A percentile compares a stretch with the other conserved stretches of the same genome.
These are phyloP conservation scores for Bathynomus jamesi DNA, from an alignment of 1,140 invertebrate genomes.

Conservation along the genomic window DNA sequence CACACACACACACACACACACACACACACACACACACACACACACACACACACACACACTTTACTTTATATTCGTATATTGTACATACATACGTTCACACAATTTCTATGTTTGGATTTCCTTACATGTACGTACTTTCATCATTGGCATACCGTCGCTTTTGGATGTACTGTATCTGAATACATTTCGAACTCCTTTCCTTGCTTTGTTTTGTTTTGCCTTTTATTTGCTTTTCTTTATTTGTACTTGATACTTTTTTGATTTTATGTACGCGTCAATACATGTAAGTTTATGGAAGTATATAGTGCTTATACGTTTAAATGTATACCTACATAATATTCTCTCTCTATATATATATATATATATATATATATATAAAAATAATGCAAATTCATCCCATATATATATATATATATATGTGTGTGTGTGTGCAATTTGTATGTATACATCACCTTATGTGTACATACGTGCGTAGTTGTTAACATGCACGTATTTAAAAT, in stretches of 20 bases:
- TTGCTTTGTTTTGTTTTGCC: too few relatives aligned
- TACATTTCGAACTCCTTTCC: too few relatives aligned
- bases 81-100: neutral
- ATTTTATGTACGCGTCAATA: neutral
- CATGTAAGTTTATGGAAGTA: neutral
- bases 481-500: too few relatives aligned
- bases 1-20: neutral
- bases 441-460: too few relatives aligned
- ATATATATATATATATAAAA: slow-evolving; percentile 7
- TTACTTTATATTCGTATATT: neutral
- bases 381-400: too few relatives aligned
- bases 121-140: too few relatives aligned
- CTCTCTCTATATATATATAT: slow-evolving; percentile 9
- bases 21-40: neutral
- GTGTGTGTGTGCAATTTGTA: neutral
- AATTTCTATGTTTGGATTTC: too few relatives aligned
- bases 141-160: too few relatives aligned
- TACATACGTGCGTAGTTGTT: too few relatives aligned
- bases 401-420: slow-evolving; percentile 3
- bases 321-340: neutral
- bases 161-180: too few relatives aligned
- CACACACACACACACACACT: slow-evolving; percentile 1
- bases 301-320: neutral
- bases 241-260: too few relatives aligned
- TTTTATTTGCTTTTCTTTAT: too few relatives aligned